Evolutionary conservation across 1,140 invertebrate species (phyloP).

Genomic region (Olivierus martensii): DNA sequence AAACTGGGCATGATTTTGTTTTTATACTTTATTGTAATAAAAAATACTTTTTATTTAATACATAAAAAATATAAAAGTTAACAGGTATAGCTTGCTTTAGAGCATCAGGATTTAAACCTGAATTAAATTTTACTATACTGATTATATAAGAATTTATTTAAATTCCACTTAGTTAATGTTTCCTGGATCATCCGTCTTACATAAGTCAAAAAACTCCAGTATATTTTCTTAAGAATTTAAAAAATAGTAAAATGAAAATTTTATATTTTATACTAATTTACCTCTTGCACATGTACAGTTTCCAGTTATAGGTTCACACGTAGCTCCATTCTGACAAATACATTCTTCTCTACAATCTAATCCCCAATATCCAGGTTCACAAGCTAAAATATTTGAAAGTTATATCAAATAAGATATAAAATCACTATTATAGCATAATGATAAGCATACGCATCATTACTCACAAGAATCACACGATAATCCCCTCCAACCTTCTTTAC

Average conservation of each 20-base stretch:
- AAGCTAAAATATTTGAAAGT: constrained; percentile 40
- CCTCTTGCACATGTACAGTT: constrained; percentile 17
- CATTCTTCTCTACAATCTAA: constrained; percentile 51
- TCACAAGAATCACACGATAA: constrained; percentile 73
- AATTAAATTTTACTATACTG: no score
- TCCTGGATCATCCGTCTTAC: no score
- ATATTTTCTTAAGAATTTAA: no score
- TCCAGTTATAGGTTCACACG: constrained; percentile 59
- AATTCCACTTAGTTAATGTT: no score
- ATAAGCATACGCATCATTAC: constrained; percentile 22
- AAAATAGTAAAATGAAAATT: not conserved
- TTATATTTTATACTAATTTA: not conserved
- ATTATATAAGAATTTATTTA: no score
- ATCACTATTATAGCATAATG: not conserved
- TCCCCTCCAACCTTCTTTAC: constrained; percentile 72
- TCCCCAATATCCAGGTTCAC: constrained; percentile 55
- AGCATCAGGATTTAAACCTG: no score
- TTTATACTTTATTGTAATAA: no score
- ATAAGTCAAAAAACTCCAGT: no score
- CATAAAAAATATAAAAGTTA: no score
- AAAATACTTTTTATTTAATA: no score
- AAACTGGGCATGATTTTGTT: no score
- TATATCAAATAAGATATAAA: not conserved
- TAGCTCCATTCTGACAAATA: constrained; percentile 53
- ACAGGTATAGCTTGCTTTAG: no score